Evolutionary conservation across 2,113 vertebrate species (phyloP), one percentile per base, ranked within the genome.

Genomic region (Apteryx mantelli): DNA sequence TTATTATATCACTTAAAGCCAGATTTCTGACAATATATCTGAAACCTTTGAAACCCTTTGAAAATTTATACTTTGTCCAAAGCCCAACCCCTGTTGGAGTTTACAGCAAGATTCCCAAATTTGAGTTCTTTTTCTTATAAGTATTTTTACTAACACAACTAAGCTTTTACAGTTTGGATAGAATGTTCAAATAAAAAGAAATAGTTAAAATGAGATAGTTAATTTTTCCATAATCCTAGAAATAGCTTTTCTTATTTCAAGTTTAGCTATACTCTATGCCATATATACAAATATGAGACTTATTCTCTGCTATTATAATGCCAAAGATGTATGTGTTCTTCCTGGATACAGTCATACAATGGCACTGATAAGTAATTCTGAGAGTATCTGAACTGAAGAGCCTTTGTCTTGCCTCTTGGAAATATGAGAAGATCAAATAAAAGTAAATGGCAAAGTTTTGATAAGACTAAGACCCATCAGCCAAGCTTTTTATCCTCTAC

Each of bases 21-120:
- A 86, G 15, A 68, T 52, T 85, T 89, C 13, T 79, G 26, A 79
- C 83, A 73, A 28, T 24, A 22, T 14, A 24, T 7, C 5, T 76
- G 53, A 88, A 94, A 63, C 64, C 92, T 8, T 70, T 56, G 17
- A 74, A 44, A 81, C 36, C 38, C 58, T 30, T 56, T 69, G 40
- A 94, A 94, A 91, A 86, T 55, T 36, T 77, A 71, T 94, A 32
- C 14, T 91, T 94, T 42, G 58, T 84, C 87, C 91, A 68, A 66
- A 66, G 38, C 48, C 3, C 18, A 60, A 1, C 4, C 4, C 9
- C 52, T 7, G 2, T 8, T 32, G 34, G 6, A 60, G 56, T 69
- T 95, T 28, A 87, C 90, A 90, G 63, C 64, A 68, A 53, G 53
- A 68, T 82, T 89, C 40, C 48, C 63, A 61, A 60, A 84, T 21